Base-by-base conservation (phyloP, 1,140 invertebrate species). In the Rhagoletis pomonella region DNA sequence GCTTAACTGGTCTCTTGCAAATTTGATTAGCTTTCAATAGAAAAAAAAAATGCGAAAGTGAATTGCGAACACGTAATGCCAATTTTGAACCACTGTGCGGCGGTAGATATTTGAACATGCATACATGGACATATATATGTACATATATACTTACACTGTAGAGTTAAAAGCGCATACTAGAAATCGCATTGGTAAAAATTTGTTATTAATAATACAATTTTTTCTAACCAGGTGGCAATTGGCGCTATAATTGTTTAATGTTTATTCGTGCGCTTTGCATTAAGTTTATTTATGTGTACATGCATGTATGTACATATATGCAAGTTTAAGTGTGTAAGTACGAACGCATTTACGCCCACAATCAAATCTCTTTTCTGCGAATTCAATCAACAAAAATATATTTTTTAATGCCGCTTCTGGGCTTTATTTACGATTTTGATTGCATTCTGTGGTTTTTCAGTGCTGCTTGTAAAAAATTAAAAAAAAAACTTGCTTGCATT, bases 171-270 rank as follows among this genome's bases (percentile, higher is more conserved):
- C 50, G 10, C 50, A 55, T 10, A 55, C 50, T 29, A 55, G 5
- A 55, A 10, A 55, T 81, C 10, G 17, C 14, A 12, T 55, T 55
- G 7, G n/a, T 47, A n/a, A 42, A 81, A 81, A 73, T 73, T 42
- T 81, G 73, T 55, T 81, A 81, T 81, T 81, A 81, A 47, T 47
- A 47, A 47, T 47, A 47, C 47, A 29, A 55, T 81, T 81, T 81
- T 81, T 81, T 81, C 73, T 29, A 81, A 81, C 73, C 73, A 81
- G 73, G 73, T 81, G 73, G 73, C 73, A 81, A 81, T 81, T 81
- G 73, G 73, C 47, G 44, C 47, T 29, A 47, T 55, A 81, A 55
- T 81, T 81, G 73, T 81, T 81, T 81, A 55, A 42, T 50, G 44
- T 19, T 81, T 81, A 81, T 81, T 81, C 73, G 47, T 81, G 73